phyloP scores from a whole-genome alignment of 1,140 invertebrate species.

The Pollicipes pollicipes region DNA sequence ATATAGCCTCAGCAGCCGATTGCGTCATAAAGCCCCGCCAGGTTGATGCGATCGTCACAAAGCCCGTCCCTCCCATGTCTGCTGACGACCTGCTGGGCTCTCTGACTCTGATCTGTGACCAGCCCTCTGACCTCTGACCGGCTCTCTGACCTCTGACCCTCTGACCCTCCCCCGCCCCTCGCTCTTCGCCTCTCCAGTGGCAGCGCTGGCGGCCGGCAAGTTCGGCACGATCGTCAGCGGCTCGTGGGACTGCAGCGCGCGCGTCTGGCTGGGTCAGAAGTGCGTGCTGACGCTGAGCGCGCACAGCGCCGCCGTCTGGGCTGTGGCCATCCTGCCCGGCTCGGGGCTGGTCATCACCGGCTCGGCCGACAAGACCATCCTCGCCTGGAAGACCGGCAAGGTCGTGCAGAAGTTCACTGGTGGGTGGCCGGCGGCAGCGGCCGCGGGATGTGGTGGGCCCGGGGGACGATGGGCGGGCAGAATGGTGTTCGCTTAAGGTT shows the following conservation, averaged over 20 bases:
- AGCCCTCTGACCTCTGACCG: too few relatives aligned
- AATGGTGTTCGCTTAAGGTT: too few relatives aligned
- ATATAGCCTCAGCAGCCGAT: too few relatives aligned
- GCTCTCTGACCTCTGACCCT: too few relatives aligned
- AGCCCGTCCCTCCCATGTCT: too few relatives aligned
- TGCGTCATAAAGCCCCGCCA: too few relatives aligned
- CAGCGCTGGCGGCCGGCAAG: conserved; percentile 39
- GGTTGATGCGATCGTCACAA: too few relatives aligned
- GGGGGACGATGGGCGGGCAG: too few relatives aligned
- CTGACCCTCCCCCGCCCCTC: conserved; percentile 16
- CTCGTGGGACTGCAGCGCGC: conserved; percentile 78
- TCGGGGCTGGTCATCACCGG: conserved; percentile 52
- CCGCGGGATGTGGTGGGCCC: too few relatives aligned
- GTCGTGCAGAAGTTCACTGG: not conserved
- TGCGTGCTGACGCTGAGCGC: conserved; percentile 39
- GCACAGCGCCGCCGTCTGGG: conserved; percentile 64
- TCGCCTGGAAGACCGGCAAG: conserved; percentile 47
- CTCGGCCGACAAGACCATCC: conserved; percentile 78
- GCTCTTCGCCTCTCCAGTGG: conserved; percentile 43
- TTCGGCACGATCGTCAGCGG: conserved; percentile 48
- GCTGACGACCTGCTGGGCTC: too few relatives aligned
- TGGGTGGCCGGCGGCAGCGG: too few relatives aligned
- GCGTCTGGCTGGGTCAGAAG: conserved; percentile 45
- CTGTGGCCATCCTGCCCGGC: conserved; percentile 41
- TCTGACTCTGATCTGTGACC: too few relatives aligned